These are phyloP conservation scores for Pyrochroa serraticornis DNA, from an alignment of 2,888 invertebrate species.

Conservation along the genomic window DNA sequence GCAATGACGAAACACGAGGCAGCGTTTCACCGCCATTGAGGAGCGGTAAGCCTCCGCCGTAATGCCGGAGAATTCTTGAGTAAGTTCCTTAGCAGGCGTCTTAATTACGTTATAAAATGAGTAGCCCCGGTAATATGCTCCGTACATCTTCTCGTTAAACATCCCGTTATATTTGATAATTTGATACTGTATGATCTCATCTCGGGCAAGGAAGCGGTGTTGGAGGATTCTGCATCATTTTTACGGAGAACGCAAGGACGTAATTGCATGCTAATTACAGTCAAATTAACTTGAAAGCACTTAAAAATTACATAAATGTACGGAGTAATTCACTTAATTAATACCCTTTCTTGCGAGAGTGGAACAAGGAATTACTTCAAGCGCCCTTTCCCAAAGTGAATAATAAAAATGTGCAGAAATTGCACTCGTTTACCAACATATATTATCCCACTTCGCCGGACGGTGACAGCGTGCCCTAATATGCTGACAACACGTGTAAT, in stretches of 20 bases:
- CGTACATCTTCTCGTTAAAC: slow-evolving; percentile 23
- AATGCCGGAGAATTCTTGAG: slow-evolving; percentile 24
- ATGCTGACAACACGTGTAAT: slow-evolving; percentile 12
- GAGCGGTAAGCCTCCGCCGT: slow-evolving; percentile 24
- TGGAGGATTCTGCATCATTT: slow-evolving; percentile 18
- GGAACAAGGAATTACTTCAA: not conserved
- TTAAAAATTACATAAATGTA: slow-evolving; percentile 13
- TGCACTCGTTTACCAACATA: not conserved
- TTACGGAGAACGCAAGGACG: slow-evolving; percentile 8
- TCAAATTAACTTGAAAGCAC: slow-evolving; percentile 17
- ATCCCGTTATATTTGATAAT: slow-evolving; percentile 25
- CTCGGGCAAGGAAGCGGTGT: slow-evolving; percentile 1
- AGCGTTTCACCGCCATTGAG: slow-evolving; percentile 29
- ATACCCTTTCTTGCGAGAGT: slow-evolving; percentile 1
- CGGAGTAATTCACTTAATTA: slow-evolving; percentile 10
- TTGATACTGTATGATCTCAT: slow-evolving; percentile 13
- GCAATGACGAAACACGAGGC: slow-evolving; percentile 40
- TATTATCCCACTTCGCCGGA: not conserved
- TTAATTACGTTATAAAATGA: slow-evolving; percentile 35
- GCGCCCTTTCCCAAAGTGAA: not conserved
- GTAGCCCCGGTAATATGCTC: slow-evolving; percentile 26
- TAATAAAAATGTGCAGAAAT: not conserved
- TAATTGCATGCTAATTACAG: slow-evolving; percentile 19
- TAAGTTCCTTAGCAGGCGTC: slow-evolving; percentile 21
- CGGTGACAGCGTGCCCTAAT: not conserved